These are phyloP conservation scores for Drosophila eugracilis DNA, from an alignment of 1,140 invertebrate genomes.

Conservation along the genomic window DNA sequence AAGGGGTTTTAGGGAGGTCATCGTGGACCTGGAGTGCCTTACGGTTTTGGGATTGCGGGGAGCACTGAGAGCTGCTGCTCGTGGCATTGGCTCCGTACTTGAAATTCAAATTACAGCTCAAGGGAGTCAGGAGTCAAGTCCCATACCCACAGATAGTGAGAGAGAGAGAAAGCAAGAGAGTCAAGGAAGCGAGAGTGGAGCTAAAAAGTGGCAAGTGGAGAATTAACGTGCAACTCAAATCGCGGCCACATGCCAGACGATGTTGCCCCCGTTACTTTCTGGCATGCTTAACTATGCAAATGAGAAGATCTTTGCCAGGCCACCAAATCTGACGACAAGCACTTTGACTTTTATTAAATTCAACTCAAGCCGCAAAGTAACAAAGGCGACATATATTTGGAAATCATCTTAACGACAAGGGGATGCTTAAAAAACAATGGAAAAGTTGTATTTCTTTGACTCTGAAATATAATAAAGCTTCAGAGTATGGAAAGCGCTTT, in stretches of 20 bases:
- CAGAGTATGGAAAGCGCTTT: conserved; percentile 3
- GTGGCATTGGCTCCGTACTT: conserved; percentile 54
- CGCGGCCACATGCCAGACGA: conserved; percentile 31
- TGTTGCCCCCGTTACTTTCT: background rate
- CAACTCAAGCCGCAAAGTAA: conserved; percentile 27
- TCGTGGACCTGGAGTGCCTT: background rate
- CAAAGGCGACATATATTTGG: background rate
- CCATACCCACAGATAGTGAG: background rate
- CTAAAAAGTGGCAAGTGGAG: conserved; percentile 19
- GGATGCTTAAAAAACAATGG: background rate
- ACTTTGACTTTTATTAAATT: conserved; percentile 41
- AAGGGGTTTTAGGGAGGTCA: conserved; percentile 5
- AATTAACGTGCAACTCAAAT: conserved; percentile 40
- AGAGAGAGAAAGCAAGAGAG: background rate
- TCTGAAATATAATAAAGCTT: background rate
- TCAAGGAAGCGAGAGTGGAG: background rate
- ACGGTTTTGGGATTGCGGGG: background rate
- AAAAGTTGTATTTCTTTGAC: background rate
- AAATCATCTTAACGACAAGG: background rate
- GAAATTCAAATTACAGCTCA: conserved; percentile 75
- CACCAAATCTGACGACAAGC: conserved; percentile 35
- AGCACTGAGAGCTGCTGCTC: conserved; percentile 20
- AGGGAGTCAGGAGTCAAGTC: conserved; percentile 45
- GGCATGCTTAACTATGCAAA: conserved; percentile 40
- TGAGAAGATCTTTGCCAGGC: conserved; percentile 28